Evolutionary conservation across 2,888 invertebrate genomes (phyloP), one percentile per base, ranked within the genome.

Genomic region (Serrognathus titanus): DNA sequence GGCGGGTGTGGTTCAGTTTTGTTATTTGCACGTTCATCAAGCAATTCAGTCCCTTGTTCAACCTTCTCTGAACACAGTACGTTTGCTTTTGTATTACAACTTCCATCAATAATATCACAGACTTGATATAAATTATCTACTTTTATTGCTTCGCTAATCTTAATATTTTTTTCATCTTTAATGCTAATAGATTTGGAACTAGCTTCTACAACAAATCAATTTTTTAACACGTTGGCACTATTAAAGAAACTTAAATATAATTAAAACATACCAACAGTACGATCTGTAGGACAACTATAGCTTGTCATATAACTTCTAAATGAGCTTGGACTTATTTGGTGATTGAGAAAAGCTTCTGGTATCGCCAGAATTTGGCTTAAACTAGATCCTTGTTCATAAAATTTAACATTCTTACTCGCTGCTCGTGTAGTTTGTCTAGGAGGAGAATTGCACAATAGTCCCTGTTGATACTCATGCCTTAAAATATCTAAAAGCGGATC

Each of bases 311-410:
- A 63, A 10, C 48, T 57, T 56, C 57, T 63, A 40, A 63, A 64
- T 39, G 53, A 53, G 47, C 54, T 62, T 3, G 56, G 48, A 48
- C 53, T 63, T 58, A 75, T 75, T 52, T 75, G 73, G 51, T 67
- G 70, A 58, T 69, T 75, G 48, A 76, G 61, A 64, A 70, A 75
- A 24, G 75, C 74, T 61, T 76, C 77, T 0, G 78, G 76, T 43
- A 77, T 71, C 3, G 75, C 74, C 40, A 78, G 64, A 51, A 75
- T 74, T 57, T 77, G 75, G 54, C 75, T 71, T 35, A 75, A 67
- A 12, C 73, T 72, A 12, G 70, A 70, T 52, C 68, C 61, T 11
- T 60, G 54, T 13, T 55, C 53, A n/a, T 51, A 47, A 10, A 11
- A 49, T 20, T 48, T 55, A 2, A 53, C 12, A 9, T 53, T 57